Evolutionary conservation across 2,888 invertebrate species (phyloP).

Genomic region (Andrena chrysosceles): DNA sequence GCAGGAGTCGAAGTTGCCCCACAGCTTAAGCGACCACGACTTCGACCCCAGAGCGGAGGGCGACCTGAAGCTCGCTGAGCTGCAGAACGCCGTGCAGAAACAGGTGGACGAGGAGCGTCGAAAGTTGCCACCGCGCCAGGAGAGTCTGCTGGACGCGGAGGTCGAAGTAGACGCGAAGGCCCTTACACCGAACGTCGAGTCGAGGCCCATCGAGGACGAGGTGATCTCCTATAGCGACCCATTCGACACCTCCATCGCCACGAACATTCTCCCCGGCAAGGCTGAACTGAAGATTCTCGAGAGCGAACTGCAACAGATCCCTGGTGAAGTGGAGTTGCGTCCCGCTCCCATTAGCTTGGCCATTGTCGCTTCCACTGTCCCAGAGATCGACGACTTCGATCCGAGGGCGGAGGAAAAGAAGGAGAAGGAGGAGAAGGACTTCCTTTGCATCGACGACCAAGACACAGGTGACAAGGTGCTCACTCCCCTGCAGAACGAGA

Average conservation of each 20-base stretch:
- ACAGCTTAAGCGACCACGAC: conserved; percentile 89
- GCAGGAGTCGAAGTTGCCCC: conserved; percentile 74
- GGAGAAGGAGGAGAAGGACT: conserved; percentile 82
- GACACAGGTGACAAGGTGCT: conserved; percentile 85
- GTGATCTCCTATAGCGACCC: conserved; percentile 89
- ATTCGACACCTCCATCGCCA: conserved; percentile 95
- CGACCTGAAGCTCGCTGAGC: conserved; percentile 59
- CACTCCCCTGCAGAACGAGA: conserved; percentile 83
- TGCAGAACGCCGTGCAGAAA: conserved; percentile 60
- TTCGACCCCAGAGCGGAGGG: conserved; percentile 86
- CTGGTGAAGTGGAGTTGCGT: conserved; percentile 80
- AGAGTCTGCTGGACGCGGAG: conserved; percentile 85
- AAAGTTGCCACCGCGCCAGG: conserved; percentile 67
- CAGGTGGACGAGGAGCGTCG: conserved; percentile 56
- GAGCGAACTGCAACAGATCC: conserved; percentile 89
- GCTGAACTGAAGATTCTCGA: conserved; percentile 92
- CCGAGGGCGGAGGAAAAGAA: conserved; percentile 85
- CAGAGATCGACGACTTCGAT: conserved; percentile 85
- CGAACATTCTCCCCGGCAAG: conserved; percentile 91
- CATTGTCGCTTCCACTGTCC: conserved; percentile 53
- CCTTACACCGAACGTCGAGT: conserved; percentile 88
- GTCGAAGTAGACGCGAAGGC: conserved; percentile 90
- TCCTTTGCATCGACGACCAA: conserved; percentile 86
- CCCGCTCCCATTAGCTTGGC: conserved; percentile 72
- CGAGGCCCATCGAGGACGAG: conserved; percentile 81